These are phyloP conservation scores for Rhizomys pruinosus DNA, from an alignment of 2,113 vertebrate genomes.

Conservation along the genomic window DNA sequence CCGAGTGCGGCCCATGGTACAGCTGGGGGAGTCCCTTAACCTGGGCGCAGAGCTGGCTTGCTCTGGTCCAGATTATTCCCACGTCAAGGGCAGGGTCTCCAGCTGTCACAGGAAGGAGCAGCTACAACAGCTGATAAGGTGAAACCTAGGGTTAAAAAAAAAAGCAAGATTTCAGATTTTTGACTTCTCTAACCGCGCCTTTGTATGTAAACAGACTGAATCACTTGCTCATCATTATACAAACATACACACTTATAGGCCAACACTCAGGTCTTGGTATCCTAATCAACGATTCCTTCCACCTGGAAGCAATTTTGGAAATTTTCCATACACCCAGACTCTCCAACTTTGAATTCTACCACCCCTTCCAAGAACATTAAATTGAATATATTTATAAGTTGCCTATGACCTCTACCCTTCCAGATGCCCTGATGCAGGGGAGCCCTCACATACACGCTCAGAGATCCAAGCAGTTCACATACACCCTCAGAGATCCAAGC, in stretches of 20 bases:
- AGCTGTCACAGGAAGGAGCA: background rate
- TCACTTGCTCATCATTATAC: background rate
- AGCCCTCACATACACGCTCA: background rate
- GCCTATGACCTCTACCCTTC: slow-evolving; percentile 29
- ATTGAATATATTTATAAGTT: slow-evolving; percentile 36
- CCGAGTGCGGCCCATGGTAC: slow-evolving; percentile 68
- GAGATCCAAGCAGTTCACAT: too few species aligned
- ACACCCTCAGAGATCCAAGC: background rate
- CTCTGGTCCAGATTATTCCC: background rate
- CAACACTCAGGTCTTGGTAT: background rate
- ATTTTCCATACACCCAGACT: slow-evolving; percentile 4
- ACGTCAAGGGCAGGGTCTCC: background rate
- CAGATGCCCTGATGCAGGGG: slow-evolving; percentile 14
- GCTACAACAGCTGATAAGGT: background rate
- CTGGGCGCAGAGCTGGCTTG: background rate
- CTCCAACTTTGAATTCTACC: background rate
- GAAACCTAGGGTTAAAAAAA: slow-evolving; percentile 40
- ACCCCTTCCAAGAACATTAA: background rate
- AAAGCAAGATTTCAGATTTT: slow-evolving; percentile 34
- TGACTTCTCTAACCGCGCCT: background rate
- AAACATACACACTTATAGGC: background rate
- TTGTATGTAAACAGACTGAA: slow-evolving; percentile 12
- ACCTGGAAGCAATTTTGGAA: slow-evolving; percentile 13
- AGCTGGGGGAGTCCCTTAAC: background rate
- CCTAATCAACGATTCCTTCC: slow-evolving; percentile 31